Percentiles rank a stretch among this genome's conserved stretches.
Evolutionary conservation across 2,113 vertebrate species (phyloP).

Genomic region (Python bivittatus): DNA sequence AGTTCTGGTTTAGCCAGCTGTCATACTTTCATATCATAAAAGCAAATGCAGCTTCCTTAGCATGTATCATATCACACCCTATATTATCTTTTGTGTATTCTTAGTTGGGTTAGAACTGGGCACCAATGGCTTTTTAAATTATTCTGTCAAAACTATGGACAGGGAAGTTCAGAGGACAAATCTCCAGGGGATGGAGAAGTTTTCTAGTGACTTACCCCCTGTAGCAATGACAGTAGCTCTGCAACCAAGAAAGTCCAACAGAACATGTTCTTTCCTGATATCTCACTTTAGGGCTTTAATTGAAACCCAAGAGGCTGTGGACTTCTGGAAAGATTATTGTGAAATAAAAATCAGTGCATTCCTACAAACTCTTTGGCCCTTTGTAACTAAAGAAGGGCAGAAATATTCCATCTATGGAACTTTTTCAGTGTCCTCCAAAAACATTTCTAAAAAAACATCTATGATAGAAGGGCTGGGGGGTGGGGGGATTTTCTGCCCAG

Average conservation of each 20-base stretch:
- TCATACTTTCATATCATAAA: not conserved
- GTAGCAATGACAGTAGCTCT: not conserved
- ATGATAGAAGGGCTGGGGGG: not conserved
- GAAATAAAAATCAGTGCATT: not conserved
- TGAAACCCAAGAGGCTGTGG: not conserved
- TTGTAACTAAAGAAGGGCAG: not conserved
- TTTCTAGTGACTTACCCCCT: not conserved
- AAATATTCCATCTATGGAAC: not conserved
- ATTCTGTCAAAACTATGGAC: not conserved
- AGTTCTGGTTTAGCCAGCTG: not conserved
- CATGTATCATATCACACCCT: not conserved
- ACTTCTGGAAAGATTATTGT: not conserved
- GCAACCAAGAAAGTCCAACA: not conserved
- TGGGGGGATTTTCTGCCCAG: not conserved
- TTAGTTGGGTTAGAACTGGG: not conserved
- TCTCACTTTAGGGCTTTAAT: not conserved
- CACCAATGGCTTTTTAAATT: not conserved
- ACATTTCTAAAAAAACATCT: too few relatives aligned
- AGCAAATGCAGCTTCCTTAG: not conserved
- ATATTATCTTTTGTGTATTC: not conserved
- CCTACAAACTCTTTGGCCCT: not conserved
- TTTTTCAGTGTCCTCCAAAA: not conserved
- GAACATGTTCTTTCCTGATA: not conserved
- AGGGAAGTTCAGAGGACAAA: not conserved
- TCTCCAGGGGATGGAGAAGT: not conserved